Evolutionary conservation across 2,797 vertebrate species (phyloP).

Genomic region (Propithecus deckenii): DNA sequence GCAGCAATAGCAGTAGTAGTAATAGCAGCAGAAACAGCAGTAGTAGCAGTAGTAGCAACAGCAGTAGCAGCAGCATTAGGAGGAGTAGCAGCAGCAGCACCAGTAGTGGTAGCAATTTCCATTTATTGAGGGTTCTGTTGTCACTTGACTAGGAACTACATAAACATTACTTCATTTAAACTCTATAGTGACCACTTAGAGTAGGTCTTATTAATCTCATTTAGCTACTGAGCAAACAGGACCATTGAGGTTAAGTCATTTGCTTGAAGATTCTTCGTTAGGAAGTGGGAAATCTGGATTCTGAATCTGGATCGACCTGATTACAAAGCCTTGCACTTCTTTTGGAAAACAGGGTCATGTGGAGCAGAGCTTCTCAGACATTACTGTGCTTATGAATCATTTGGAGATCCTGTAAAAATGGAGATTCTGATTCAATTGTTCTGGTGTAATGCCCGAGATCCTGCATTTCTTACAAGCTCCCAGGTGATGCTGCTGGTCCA

Average conservation of each 20-base stretch:
- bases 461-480: neutral
- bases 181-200: neutral
- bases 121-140: neutral
- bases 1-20: neutral
- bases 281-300: neutral
- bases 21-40: neutral
- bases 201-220: neutral
- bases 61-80: accelerated
- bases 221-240: neutral
- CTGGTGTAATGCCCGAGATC: neutral
- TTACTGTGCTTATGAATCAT: neutral
- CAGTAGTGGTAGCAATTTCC: neutral
- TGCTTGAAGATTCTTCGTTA: neutral
- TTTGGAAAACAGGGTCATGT: neutral
- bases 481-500: neutral
- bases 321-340: neutral
- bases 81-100: neutral
- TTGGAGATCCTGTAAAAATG: neutral
- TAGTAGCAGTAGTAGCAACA: neutral
- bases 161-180: constrained; percentile 10
- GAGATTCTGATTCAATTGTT: neutral
- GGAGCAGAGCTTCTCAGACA: neutral
- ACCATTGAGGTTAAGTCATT: neutral
- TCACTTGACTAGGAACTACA: neutral
- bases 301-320: neutral